phyloP scores from a whole-genome alignment of 2,797 vertebrate genomes.

The Geotrypetes seraphini region DNA sequence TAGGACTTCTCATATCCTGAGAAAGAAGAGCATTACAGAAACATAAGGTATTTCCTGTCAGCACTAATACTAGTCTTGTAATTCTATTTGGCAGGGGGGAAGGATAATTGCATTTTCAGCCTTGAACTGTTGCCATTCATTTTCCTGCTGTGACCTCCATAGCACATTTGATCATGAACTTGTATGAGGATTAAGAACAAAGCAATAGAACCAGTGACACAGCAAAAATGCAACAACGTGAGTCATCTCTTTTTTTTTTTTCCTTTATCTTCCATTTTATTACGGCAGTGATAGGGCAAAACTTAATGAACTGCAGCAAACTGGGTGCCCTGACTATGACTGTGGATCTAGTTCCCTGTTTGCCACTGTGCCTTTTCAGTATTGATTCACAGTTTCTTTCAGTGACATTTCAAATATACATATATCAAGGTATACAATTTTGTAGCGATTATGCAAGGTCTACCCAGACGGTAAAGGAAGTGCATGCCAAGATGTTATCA shows the following conservation, averaged over 20 bases:
- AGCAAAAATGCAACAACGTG: slow-evolving; percentile 29
- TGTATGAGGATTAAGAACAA: slow-evolving; percentile 8
- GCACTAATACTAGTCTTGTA: slow-evolving; percentile 3
- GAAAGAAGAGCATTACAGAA: slow-evolving; percentile 13
- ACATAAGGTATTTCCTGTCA: slow-evolving; percentile 3
- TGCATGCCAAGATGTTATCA: slow-evolving; percentile 8
- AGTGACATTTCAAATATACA: slow-evolving; percentile 16
- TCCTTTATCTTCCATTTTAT: slow-evolving; percentile 21
- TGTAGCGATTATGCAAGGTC: slow-evolving; percentile 11
- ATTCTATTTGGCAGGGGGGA: slow-evolving; percentile 16
- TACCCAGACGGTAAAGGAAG: slow-evolving; percentile 1
- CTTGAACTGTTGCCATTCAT: slow-evolving; percentile 17
- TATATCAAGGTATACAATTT: slow-evolving; percentile 8
- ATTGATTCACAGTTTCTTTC: slow-evolving; percentile 21
- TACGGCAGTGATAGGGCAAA: slow-evolving; percentile 15
- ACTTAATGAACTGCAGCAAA: slow-evolving; percentile 31
- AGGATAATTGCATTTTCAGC: slow-evolving; percentile 25
- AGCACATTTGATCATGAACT: slow-evolving; percentile 11
- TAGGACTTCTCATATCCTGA: neutral
- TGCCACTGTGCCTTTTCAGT: slow-evolving; percentile 17
- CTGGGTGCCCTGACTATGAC: slow-evolving; percentile 20
- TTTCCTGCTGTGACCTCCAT: slow-evolving; percentile 19
- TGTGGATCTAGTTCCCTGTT: slow-evolving; percentile 17
- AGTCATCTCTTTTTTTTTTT: slow-evolving; percentile 14
- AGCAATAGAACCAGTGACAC: slow-evolving; percentile 23